Conservation (phyloP, 2,888 invertebrate genomes). For the Aspidiotus rigidus region DNA sequence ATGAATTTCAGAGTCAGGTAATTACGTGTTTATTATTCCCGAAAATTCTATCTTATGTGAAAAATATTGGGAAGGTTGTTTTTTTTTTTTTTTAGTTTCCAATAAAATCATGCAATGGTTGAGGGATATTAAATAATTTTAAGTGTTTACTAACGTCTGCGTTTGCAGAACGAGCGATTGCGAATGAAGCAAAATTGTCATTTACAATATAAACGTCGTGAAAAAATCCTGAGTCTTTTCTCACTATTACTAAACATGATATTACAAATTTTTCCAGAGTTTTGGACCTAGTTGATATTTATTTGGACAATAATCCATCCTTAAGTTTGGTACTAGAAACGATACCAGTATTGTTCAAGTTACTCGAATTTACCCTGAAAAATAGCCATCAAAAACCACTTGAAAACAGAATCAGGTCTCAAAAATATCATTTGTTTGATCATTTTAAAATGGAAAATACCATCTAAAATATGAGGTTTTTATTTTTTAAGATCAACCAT, state of each 20-base stretch:
- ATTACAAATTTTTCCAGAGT: conserved; percentile 45
- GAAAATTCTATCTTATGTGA: too few species aligned
- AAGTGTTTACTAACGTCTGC: too few species aligned
- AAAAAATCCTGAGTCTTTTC: too few species aligned
- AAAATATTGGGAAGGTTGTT: neutral
- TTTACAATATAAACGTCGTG: too few species aligned
- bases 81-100: neutral
- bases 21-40: neutral
- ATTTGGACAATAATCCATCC: conserved; percentile 58
- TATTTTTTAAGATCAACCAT: conserved; percentile 44
- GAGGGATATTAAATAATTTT: too few species aligned
- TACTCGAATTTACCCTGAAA: conserved; percentile 59
- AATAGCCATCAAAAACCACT: conserved; percentile 60
- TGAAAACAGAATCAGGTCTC: conserved; percentile 51
- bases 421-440: neutral
- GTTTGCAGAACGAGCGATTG: too few species aligned
- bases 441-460: neutral
- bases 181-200: too few species aligned
- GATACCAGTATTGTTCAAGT: conserved; percentile 57
- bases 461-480: neutral
- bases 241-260: neutral
- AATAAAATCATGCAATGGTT: neutral
- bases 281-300: conserved; percentile 65
- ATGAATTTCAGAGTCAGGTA: conserved; percentile 57
- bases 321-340: conserved; percentile 60